Evolutionary conservation across 2,888 invertebrate genomes (phyloP).

Genomic region (Chloroclysta siterata): DNA sequence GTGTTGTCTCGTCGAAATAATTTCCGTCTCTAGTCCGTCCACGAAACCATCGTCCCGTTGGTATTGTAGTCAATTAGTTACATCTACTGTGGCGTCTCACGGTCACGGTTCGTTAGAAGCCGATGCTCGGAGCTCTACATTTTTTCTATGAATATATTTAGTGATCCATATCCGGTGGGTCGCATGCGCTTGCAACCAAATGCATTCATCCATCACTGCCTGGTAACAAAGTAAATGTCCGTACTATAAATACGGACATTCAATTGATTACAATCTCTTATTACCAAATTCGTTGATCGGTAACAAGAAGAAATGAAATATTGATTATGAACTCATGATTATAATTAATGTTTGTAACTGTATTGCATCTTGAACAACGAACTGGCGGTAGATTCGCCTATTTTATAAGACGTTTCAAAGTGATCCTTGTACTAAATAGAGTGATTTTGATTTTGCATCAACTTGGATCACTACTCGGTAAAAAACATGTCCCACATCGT

Average conservation of each 20-base stretch:
- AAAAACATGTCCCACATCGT: too few relatives aligned
- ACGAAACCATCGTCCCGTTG: conserved; percentile 4
- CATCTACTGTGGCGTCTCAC: conserved; percentile 9
- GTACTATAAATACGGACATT: conserved; percentile 8
- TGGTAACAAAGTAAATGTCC: conserved; percentile 23
- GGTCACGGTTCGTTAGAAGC: conserved; percentile 3
- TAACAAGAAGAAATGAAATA: neutral
- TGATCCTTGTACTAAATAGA: too few relatives aligned
- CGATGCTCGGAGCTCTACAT: conserved; percentile 37
- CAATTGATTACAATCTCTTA: conserved; percentile 5
- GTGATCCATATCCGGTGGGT: conserved; percentile 51
- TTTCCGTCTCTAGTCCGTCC: neutral
- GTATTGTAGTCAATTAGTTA: conserved; percentile 33
- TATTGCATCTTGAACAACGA: too few relatives aligned
- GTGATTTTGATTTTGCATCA: too few relatives aligned
- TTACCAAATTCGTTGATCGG: neutral
- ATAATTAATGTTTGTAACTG: too few relatives aligned
- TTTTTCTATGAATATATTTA: conserved; percentile 57
- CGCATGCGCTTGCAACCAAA: conserved; percentile 43
- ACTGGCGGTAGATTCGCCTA: too few relatives aligned
- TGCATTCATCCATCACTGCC: conserved; percentile 52
- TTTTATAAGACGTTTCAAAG: too few relatives aligned
- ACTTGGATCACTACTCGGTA: too few relatives aligned
- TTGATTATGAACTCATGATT: neutral
- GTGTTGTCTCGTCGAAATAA: too few relatives aligned